Conservation (phyloP, 2,797 vertebrate genomes). For the Pachyuromys duprasi region DNA sequence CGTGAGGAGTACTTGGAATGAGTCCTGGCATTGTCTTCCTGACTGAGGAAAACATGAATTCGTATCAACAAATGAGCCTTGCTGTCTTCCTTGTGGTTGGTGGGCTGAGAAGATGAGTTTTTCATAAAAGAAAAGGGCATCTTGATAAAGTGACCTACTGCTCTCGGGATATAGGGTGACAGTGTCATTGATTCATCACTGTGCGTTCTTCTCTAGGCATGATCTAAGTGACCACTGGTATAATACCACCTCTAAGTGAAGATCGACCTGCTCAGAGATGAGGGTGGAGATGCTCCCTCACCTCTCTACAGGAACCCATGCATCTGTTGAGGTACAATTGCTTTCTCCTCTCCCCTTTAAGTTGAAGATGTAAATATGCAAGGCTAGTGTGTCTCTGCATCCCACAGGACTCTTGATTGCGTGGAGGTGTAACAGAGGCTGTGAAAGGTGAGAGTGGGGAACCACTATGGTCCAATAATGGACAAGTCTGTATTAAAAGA, state of each 20-base stretch:
- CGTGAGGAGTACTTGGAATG: background rate
- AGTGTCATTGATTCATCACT: background rate
- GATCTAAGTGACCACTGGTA: background rate
- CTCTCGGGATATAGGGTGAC: background rate
- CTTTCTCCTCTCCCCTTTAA: background rate
- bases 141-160: background rate
- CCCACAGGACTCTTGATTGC: background rate
- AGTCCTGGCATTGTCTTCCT: conserved; percentile 2
- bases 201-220: background rate
- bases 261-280: background rate
- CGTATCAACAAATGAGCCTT: background rate
- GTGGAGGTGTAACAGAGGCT: background rate
- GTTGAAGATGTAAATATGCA: background rate
- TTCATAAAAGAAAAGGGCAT: background rate
- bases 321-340: background rate
- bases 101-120: conserved; percentile 13
- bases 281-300: background rate
- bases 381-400: background rate
- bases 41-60: conserved; percentile 36
- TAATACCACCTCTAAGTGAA: background rate
- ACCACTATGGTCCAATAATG: background rate
- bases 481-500: conserved; percentile 23
- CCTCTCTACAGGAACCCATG: background rate
- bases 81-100: background rate
- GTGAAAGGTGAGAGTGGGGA: background rate